Evolutionary conservation across 1,140 invertebrate genomes (phyloP).

Genomic region (Drosophila orosa): DNA sequence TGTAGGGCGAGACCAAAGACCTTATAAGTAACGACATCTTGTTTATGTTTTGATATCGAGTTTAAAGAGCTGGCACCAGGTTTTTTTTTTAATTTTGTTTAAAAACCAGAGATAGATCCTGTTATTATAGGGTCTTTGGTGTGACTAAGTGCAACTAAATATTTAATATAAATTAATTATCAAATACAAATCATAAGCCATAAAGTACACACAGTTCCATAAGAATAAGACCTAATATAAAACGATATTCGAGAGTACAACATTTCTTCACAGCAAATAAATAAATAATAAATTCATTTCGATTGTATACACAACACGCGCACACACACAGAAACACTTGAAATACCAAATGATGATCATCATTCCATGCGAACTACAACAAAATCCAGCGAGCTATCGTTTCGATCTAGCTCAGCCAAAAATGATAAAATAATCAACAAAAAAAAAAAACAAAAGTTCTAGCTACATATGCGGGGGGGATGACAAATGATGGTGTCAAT

Average conservation of each 20-base stretch:
- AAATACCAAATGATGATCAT: constrained; percentile 6
- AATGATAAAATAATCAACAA: constrained; percentile 30
- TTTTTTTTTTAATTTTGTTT: too few relatives aligned
- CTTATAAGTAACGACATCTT: too few relatives aligned
- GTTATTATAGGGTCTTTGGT: neutral
- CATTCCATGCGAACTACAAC: constrained; percentile 18
- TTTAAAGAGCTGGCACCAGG: too few relatives aligned
- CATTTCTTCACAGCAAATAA: constrained; percentile 12
- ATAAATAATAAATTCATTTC: constrained; percentile 21
- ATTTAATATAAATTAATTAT: constrained; percentile 13
- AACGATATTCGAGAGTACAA: constrained; percentile 12
- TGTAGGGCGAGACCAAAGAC: neutral
- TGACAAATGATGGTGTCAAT: neutral
- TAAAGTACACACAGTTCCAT: neutral
- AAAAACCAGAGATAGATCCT: neutral
- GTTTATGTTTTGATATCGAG: too few relatives aligned
- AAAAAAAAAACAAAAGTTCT: neutral
- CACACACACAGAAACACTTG: constrained; percentile 9
- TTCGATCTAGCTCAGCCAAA: neutral
- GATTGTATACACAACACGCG: constrained; percentile 2
- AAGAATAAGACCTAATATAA: constrained; percentile 8
- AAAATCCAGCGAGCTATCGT: constrained; percentile 1
- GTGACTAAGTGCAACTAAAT: constrained; percentile 17
- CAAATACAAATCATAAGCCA: constrained; percentile 13
- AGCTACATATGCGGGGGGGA: neutral